phyloP scores from a whole-genome alignment of 2,113 vertebrate species.

The Guaruba guarouba region DNA sequence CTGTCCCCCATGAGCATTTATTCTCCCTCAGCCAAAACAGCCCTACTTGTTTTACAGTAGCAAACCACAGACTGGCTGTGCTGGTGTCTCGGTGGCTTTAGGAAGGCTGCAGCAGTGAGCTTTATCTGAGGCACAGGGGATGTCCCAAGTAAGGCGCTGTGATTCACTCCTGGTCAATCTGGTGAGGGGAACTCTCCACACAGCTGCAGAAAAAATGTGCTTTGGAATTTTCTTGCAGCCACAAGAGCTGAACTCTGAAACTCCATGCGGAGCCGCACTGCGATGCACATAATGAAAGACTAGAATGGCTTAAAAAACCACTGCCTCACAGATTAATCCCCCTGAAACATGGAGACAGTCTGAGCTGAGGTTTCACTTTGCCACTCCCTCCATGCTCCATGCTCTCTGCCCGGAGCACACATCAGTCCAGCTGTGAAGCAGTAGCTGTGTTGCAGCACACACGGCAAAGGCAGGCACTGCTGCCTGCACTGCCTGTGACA shows the following conservation, averaged over 20 bases:
- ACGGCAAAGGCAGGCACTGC: not conserved
- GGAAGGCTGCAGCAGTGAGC: not conserved
- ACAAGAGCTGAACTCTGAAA: not conserved
- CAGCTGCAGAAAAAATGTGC: not conserved
- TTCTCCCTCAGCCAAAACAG: fast-evolving
- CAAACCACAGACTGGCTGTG: not conserved
- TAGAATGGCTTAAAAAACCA: not conserved
- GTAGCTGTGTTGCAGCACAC: not conserved
- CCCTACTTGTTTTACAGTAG: fast-evolving
- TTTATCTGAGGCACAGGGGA: not conserved
- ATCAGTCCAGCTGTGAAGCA: fast-evolving
- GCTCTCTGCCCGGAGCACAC: not conserved
- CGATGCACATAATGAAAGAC: not conserved
- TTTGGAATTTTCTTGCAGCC: not conserved
- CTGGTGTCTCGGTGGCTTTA: fast-evolving
- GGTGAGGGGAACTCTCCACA: not conserved
- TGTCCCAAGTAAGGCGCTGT: not conserved
- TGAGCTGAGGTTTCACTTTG: not conserved
- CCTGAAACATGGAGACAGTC: not conserved
- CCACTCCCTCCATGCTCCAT: fast-evolving
- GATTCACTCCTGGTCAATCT: not conserved
- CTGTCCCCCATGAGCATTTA: fast-evolving
- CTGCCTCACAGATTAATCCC: not conserved
- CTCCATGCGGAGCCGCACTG: not conserved
- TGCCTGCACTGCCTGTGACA: not conserved